Evolutionary conservation across 30 jellyfish, hydroid and myxozoan species (phyloP).

Genomic region (Cassiopea xamachana): DNA sequence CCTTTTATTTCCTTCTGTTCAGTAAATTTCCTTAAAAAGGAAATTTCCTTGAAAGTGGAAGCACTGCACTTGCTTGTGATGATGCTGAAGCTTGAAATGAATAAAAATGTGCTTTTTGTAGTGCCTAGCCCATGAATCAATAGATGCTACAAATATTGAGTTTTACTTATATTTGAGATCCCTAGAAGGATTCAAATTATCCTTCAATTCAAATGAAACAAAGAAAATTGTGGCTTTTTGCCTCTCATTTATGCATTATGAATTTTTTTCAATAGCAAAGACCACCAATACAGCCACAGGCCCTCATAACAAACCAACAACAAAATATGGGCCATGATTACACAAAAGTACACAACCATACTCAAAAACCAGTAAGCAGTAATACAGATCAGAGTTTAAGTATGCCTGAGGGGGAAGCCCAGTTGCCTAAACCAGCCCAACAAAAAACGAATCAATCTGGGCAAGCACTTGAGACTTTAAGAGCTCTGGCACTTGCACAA

Average conservation of each 20-base stretch:
- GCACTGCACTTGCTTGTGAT: no score
- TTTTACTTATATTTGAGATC: no score
- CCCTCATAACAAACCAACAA: neutral
- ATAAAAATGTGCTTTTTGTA: no score
- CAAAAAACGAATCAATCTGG: constrained; percentile 27
- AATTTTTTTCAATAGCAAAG: neutral
- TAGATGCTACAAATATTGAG: no score
- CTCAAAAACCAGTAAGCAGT: neutral
- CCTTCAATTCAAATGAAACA: no score
- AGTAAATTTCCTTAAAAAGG: no score
- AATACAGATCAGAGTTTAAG: neutral
- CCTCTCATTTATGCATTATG: neutral
- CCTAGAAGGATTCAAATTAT: no score
- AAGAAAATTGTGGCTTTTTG: no score
- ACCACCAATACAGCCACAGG: neutral
- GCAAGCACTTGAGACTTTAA: constrained; percentile 71
- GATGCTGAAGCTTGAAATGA: no score
- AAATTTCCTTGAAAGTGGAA: no score
- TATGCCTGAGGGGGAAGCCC: neutral
- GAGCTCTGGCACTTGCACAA: constrained; percentile 73
- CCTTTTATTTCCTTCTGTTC: no score
- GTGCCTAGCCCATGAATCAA: no score
- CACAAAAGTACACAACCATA: neutral
- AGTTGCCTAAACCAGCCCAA: neutral
- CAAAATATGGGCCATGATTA: constrained; percentile 38